These are phyloP conservation scores for Coenobita brevimanus DNA, from an alignment of 1,140 invertebrate genomes.

Conservation along the genomic window DNA sequence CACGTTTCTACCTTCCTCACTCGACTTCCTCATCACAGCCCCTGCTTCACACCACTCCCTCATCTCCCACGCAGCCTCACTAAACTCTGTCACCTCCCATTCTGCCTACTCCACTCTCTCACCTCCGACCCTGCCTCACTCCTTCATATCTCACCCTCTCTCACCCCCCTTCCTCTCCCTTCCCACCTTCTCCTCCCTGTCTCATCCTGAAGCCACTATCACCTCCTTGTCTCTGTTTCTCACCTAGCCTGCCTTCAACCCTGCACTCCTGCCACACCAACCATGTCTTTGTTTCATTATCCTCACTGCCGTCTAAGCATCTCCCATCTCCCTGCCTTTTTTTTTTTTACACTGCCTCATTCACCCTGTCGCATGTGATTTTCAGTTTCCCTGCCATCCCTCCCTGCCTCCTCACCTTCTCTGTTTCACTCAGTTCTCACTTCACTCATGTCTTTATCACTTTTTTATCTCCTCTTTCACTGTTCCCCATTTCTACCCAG, in stretches of 20 bases:
- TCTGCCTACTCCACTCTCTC: neutral
- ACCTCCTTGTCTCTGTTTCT: neutral
- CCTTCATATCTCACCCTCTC: neutral
- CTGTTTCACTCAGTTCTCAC: too few species aligned
- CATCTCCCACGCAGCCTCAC: neutral
- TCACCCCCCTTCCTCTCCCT: neutral
- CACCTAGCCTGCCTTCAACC: too few species aligned
- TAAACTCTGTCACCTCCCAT: neutral
- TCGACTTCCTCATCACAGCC: neutral
- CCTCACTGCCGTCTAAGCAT: neutral
- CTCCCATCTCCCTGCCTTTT: too few species aligned
- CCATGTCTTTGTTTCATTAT: neutral
- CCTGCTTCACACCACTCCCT: neutral
- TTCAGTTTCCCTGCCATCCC: too few species aligned
- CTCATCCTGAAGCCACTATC: neutral
- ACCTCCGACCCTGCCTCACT: neutral
- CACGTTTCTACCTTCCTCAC: too few species aligned
- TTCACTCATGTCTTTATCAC: too few species aligned
- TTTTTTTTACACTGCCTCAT: too few species aligned
- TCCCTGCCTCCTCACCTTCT: too few species aligned
- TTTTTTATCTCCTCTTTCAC: too few species aligned
- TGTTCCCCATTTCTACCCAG: too few species aligned
- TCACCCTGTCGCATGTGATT: too few species aligned
- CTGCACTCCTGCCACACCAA: neutral
- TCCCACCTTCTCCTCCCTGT: neutral